phyloP scores from a whole-genome alignment of 2,797 vertebrate species.

The Perodicticus potto region DNA sequence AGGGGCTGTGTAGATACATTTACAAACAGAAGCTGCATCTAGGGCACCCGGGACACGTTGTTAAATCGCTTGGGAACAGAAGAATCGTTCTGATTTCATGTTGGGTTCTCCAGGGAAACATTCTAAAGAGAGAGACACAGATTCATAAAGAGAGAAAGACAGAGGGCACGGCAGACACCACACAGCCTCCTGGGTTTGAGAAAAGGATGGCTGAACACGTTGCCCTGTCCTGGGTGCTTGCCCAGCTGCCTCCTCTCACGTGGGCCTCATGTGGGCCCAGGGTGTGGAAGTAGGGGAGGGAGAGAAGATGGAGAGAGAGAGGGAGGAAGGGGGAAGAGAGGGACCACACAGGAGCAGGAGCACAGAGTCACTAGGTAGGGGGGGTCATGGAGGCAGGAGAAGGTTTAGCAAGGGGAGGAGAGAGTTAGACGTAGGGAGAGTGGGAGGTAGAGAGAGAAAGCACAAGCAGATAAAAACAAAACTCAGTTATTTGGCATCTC shows the following conservation, averaged over 20 bases:
- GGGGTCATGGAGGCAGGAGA: neutral
- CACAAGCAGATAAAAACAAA: neutral
- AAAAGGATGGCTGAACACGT: accelerated
- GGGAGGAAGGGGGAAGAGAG: neutral
- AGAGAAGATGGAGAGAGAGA: neutral
- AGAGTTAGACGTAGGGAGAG: accelerated
- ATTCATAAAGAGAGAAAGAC: neutral
- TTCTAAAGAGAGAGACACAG: neutral
- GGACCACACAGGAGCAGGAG: too few species aligned
- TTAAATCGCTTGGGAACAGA: neutral
- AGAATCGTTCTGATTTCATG: neutral
- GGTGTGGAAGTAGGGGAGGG: neutral
- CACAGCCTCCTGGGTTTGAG: accelerated
- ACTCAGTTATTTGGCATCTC: neutral
- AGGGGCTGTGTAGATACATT: neutral
- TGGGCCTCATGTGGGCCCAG: neutral
- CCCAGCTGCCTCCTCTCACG: neutral
- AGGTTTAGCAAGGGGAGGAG: too few species aligned
- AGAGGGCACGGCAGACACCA: neutral
- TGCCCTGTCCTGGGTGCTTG: neutral
- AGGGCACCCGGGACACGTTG: accelerated
- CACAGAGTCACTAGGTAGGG: too few species aligned
- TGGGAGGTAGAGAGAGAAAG: neutral
- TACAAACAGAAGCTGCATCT: accelerated
- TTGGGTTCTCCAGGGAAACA: neutral